phyloP scores from a whole-genome alignment of 92 coral and sea anemone genomes.

The Umimayanthus kanabou region DNA sequence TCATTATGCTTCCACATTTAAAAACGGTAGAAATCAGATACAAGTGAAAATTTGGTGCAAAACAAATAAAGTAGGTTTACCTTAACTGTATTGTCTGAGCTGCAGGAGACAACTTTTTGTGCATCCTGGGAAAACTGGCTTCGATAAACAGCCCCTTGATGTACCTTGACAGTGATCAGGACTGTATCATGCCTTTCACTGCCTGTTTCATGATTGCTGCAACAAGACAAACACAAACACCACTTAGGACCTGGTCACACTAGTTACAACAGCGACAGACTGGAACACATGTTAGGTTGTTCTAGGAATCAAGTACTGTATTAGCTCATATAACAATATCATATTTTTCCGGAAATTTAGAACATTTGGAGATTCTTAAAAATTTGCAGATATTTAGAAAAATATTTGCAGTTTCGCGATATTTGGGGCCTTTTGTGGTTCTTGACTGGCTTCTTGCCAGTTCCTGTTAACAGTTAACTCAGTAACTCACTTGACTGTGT shows the following conservation, averaged over 20 bases:
- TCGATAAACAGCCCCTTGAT: constrained; percentile 74
- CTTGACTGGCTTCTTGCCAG: too few relatives aligned
- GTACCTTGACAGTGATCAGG: constrained; percentile 88
- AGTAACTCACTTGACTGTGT: too few relatives aligned
- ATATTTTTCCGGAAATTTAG: too few relatives aligned
- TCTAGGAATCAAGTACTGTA: too few relatives aligned
- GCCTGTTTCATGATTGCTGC: constrained; percentile 26
- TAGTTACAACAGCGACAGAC: too few relatives aligned
- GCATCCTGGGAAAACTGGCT: constrained; percentile 89
- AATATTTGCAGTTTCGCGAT: too few relatives aligned
- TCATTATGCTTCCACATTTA: background rate
- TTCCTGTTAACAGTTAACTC: too few relatives aligned
- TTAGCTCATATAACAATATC: too few relatives aligned
- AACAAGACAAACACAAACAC: background rate
- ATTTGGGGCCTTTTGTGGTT: too few relatives aligned
- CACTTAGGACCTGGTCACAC: background rate
- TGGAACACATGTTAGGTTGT: background rate
- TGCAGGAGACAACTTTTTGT: constrained; percentile 84
- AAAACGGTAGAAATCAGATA: background rate
- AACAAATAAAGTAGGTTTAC: constrained; percentile 24
- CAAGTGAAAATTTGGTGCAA: background rate
- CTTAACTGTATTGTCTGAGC: constrained; percentile 91
- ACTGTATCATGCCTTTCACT: constrained; percentile 66
- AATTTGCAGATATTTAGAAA: too few relatives aligned
- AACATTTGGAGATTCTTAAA: too few relatives aligned